Evolutionary conservation across 1,140 invertebrate species (phyloP), one percentile per base, ranked within the genome.

Genomic region (Dermatophagoides farinae): DNA sequence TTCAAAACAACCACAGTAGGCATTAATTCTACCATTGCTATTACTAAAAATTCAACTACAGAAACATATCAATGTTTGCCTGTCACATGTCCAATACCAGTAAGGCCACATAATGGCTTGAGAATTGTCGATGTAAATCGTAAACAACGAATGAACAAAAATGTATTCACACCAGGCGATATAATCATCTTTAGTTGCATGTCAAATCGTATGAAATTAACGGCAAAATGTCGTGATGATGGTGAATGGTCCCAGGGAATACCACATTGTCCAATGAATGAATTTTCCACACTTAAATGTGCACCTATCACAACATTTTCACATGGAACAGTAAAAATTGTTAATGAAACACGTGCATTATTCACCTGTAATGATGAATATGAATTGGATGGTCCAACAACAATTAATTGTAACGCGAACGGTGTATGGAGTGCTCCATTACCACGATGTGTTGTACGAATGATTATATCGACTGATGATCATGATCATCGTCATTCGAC

Each of bases 131-230:
- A 46, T 52, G 54, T 23, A n/a, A 12, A 18, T 37, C 46, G 41
- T 11, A 52, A 50, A 60, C 16, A 44, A 47, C 46, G n/a, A 23
- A 23, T 47, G n/a, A 18, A 47, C 14, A 2, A 20, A 20, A 60
- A 50, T 12, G 1, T 58, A 25, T 52, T 43, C 40, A 37, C 11
- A 14, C 58, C 58, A 4, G 58, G 46, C 9, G 58, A 60, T 43
- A 44, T 60, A 10, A 60, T 60, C 14, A 60, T 60, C 41, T 60
- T n/a, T 37, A 23, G n/a, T 14, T 60, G 58, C 22, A 44, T 49
- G 14, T 18, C 43, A 23, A 37, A 20, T 18, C 47, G 47, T 14
- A 51, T 25, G 1, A 49, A 52, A 49, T 10, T 18, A 12, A 47
- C 58, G 16, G 41, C 58, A 10, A 60, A 60, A 25, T 60, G 58